Evolutionary conservation across 35 echinoderm and acorn worm genomes (phyloP).

Genomic region (Heliocidaris erythrogramma): DNA sequence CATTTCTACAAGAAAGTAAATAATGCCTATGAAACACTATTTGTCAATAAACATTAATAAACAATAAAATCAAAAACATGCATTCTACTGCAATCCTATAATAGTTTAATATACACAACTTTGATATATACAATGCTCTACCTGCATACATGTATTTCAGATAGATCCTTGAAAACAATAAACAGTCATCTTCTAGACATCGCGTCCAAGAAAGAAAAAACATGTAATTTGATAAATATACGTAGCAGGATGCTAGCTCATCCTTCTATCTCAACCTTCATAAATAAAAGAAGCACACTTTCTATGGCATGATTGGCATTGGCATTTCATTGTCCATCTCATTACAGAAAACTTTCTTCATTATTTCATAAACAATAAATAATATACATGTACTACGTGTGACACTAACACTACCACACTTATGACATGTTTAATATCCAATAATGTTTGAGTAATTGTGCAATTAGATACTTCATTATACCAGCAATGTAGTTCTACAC

Average conservation of each 20-base stretch:
- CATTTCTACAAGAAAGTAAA: not conserved
- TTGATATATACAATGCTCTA: not conserved
- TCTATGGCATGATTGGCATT: not conserved
- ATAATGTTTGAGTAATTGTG: not conserved
- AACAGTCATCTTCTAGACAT: not conserved
- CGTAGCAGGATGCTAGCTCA: not conserved
- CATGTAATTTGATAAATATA: not conserved
- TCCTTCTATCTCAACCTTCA: not conserved
- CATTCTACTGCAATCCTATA: conserved; percentile 3
- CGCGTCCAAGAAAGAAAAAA: not conserved
- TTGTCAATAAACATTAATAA: not conserved
- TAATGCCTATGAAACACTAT: not conserved
- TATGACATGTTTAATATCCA: not conserved
- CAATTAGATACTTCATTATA: not conserved
- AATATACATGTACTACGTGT: not conserved
- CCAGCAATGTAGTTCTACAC: too few species aligned
- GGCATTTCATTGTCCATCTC: not conserved
- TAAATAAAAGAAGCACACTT: not conserved
- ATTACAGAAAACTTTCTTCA: not conserved
- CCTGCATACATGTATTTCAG: not conserved
- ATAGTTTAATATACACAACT: not conserved
- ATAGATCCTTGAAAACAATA: not conserved
- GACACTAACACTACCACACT: not conserved
- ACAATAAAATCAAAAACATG: not conserved
- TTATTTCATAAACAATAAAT: not conserved